Evolutionary conservation across 2,888 invertebrate genomes (phyloP).

Genomic region (Deilephila elpenor): DNA sequence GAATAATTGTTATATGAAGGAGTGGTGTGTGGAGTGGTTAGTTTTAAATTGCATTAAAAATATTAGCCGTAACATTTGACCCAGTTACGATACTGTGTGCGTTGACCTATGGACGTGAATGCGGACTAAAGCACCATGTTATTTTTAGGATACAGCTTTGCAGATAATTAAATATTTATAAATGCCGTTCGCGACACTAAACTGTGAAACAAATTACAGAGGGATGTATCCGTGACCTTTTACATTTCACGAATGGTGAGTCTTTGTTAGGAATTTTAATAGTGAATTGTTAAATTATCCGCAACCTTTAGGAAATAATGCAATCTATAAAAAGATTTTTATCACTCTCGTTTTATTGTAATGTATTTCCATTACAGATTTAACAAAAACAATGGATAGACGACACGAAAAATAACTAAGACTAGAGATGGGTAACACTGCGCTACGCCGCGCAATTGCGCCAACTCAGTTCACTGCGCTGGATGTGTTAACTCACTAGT

Average conservation of each 20-base stretch:
- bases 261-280: constrained; percentile 67
- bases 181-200: constrained; percentile 67
- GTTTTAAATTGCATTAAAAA: constrained; percentile 43
- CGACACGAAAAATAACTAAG: constrained; percentile 20
- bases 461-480: too few species aligned
- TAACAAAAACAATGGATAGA: constrained; percentile 14
- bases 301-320: neutral
- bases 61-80: constrained; percentile 77
- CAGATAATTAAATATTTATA: constrained; percentile 83
- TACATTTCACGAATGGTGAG: constrained; percentile 63
- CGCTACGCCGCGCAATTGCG: too few species aligned
- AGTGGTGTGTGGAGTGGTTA: constrained; percentile 7
- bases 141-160: constrained; percentile 83
- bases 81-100: constrained; percentile 78
- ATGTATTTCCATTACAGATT: constrained; percentile 7
- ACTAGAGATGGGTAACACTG: too few species aligned
- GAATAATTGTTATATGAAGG: constrained; percentile 13
- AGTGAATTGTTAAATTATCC: neutral
- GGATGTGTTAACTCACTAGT: too few species aligned
- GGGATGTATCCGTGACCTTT: constrained; percentile 56
- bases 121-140: constrained; percentile 78
- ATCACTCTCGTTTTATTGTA: too few species aligned
- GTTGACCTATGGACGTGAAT: constrained; percentile 82
- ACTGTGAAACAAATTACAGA: constrained; percentile 57
- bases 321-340: neutral